These are phyloP conservation scores for Astropecten irregularis DNA, from an alignment of 53 echinoderm and acorn worm genomes.

Conservation along the genomic window DNA sequence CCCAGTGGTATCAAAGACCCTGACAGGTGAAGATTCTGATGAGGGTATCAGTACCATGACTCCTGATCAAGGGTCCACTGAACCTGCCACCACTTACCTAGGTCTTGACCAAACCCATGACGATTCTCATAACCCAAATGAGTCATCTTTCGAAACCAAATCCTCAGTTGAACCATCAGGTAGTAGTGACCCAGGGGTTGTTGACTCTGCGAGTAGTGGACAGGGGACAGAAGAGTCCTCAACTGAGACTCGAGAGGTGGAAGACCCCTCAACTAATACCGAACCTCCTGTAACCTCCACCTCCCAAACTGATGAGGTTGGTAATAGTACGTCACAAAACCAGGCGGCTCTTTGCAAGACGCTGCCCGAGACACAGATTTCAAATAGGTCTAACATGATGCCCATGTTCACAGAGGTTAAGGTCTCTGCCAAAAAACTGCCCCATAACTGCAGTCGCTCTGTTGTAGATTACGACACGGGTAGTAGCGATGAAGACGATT, in stretches of 20 bases:
- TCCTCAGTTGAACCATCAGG: constrained; percentile 1
- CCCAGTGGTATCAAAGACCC: constrained; percentile 19
- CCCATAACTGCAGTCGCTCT: constrained; percentile 38
- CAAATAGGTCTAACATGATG: no score
- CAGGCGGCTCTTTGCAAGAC: constrained; percentile 12
- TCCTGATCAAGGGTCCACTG: constrained; percentile 35
- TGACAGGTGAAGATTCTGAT: constrained; percentile 22
- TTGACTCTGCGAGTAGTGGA: constrained; percentile 1
- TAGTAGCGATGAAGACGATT: constrained; percentile 38
- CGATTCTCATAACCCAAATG: background rate
- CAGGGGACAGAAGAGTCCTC: constrained; percentile 36
- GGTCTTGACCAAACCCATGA: constrained; percentile 22
- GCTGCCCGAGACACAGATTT: background rate
- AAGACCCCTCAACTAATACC: background rate
- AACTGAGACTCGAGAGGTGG: background rate
- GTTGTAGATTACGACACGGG: constrained; percentile 55
- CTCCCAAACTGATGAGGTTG: background rate
- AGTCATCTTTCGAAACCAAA: background rate
- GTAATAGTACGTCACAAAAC: constrained; percentile 5
- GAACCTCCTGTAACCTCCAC: background rate
- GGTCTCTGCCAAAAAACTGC: constrained; percentile 48
- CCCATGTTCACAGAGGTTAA: constrained; percentile 31
- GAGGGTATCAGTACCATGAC: constrained; percentile 38
- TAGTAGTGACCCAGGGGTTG: constrained; percentile 17
- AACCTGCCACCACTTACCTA: background rate